A percentile compares a stretch with the other conserved stretches of the same genome.
Conservation (phyloP, 2,888 invertebrate genomes). For the Chloroclysta siterata region DNA sequence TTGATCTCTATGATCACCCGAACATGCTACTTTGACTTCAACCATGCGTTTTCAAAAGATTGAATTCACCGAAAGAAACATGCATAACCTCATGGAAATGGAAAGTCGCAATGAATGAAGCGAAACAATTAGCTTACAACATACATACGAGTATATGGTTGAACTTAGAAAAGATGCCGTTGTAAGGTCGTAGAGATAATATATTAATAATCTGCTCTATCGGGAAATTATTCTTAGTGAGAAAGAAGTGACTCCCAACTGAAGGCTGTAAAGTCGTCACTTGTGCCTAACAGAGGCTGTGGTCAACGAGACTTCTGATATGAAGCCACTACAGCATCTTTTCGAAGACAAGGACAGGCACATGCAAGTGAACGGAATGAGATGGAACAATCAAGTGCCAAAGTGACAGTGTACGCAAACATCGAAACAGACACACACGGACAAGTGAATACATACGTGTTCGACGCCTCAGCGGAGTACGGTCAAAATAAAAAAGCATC, state of each 20-base stretch:
- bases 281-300: too few species aligned
- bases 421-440: conserved; percentile 83
- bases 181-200: conserved; percentile 9
- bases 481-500: conserved; percentile 84
- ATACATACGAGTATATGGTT: conserved; percentile 11
- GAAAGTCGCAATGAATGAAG: conserved; percentile 39
- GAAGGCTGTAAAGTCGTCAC: neutral
- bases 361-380: conserved; percentile 79
- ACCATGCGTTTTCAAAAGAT: conserved; percentile 38
- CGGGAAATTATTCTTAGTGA: neutral
- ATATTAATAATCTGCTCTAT: neutral
- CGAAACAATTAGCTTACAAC: conserved; percentile 27
- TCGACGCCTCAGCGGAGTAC: conserved; percentile 83
- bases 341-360: conserved; percentile 63
- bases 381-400: conserved; percentile 73
- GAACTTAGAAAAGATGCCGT: conserved; percentile 38
- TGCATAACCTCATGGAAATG: conserved; percentile 49
- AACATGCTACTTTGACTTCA: conserved; percentile 54
- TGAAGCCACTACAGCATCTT: conserved; percentile 50
- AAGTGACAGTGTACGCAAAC: conserved; percentile 81
- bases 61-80: conserved; percentile 46
- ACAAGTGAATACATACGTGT: conserved; percentile 84
- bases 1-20: conserved; percentile 44
- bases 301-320: neutral
- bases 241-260: conserved; percentile 4